Conservation (phyloP, 2,888 invertebrate genomes). For the Steinernema carpocapsae region DNA sequence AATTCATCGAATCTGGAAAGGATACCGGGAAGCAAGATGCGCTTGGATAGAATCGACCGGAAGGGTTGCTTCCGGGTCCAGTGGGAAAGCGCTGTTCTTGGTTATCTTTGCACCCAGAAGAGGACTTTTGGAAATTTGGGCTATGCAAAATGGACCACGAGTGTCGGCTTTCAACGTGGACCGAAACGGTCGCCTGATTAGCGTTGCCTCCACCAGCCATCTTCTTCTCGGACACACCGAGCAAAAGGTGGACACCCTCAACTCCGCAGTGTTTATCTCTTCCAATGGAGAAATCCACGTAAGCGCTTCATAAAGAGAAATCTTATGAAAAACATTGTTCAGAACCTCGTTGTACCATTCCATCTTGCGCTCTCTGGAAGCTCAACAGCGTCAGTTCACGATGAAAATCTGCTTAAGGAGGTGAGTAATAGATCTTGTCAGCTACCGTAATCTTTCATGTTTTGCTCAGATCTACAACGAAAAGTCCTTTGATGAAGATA, state of each 20-base stretch:
- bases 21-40: constrained; percentile 92
- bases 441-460: background rate
- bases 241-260: constrained; percentile 1
- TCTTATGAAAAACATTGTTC: constrained; percentile 35
- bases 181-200: constrained; percentile 75
- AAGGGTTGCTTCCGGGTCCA: constrained; percentile 19
- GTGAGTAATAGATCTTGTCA: constrained; percentile 17
- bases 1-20: constrained; percentile 87
- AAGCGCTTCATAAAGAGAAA: background rate
- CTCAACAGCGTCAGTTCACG: constrained; percentile 52
- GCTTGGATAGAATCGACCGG: constrained; percentile 83
- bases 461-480: background rate
- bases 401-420: constrained; percentile 56
- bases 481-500: background rate
- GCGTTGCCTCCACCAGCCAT: background rate
- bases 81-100: constrained; percentile 76
- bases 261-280: constrained; percentile 44
- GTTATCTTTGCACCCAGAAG: constrained; percentile 90
- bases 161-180: constrained; percentile 89
- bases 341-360: constrained; percentile 55
- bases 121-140: constrained; percentile 86
- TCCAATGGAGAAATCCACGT: constrained; percentile 47
- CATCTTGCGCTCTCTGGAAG: constrained; percentile 54
- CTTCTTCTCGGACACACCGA: constrained; percentile 16
- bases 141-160: constrained; percentile 81